Evolutionary conservation across 64 coral and sea anemone species (phyloP).

Genomic region (Dendrophyllia cribrosa): DNA sequence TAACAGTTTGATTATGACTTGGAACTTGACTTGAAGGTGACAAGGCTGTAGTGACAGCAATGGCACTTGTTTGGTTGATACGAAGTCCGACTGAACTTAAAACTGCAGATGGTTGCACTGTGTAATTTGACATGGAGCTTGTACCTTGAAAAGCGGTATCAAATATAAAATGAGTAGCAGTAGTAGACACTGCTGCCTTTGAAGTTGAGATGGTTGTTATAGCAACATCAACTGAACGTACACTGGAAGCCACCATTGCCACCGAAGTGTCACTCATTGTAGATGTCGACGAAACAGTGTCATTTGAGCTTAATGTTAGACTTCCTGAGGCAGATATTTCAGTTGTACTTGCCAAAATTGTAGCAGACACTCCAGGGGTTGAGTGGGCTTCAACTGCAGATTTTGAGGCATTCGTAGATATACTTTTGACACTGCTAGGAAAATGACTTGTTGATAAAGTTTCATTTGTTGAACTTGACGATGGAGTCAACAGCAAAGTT

Average conservation of each 20-base stretch:
- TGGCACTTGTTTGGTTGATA: background rate
- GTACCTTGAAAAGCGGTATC: background rate
- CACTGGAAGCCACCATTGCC: background rate
- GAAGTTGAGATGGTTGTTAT: background rate
- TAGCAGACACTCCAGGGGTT: background rate
- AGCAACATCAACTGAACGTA: background rate
- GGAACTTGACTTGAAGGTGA: background rate
- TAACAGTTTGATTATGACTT: background rate
- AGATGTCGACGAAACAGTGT: background rate
- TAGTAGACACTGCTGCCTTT: background rate
- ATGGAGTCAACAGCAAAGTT: background rate
- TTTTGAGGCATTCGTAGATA: background rate
- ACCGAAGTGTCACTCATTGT: background rate
- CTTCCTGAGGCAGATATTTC: background rate
- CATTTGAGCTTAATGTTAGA: background rate
- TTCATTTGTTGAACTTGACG: background rate
- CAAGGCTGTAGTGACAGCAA: background rate
- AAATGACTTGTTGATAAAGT: background rate
- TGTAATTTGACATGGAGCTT: background rate
- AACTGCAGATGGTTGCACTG: background rate
- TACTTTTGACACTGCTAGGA: background rate
- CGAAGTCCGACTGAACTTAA: background rate
- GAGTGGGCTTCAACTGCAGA: background rate
- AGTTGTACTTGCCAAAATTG: background rate
- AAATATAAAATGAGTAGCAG: background rate